Conservation (phyloP, 2,797 vertebrate species). For the Chlorospingus semifuscus region DNA sequence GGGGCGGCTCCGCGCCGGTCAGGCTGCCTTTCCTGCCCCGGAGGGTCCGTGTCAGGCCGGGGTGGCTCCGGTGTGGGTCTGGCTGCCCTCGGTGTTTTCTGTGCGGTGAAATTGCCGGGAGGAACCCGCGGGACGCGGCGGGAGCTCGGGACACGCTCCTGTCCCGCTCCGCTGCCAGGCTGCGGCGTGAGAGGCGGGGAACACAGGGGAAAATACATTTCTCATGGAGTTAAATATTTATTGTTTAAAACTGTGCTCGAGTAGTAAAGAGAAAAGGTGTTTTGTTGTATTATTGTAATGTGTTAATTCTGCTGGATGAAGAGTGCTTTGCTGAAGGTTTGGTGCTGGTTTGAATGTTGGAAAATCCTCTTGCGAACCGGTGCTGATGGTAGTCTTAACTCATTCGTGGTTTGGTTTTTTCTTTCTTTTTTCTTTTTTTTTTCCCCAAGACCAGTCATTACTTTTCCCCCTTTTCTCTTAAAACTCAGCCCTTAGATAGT, state of each 20-base stretch:
- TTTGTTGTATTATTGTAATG: background rate
- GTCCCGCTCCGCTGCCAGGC: accelerated
- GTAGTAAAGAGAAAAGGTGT: background rate
- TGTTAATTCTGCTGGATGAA: background rate
- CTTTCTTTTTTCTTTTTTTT: no score
- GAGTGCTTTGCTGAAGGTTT: background rate
- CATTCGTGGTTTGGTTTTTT: accelerated
- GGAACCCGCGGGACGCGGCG: accelerated
- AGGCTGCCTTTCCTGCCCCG: no score
- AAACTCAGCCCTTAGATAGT: background rate
- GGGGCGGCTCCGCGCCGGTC: background rate
- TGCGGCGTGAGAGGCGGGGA: no score
- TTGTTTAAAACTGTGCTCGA: accelerated
- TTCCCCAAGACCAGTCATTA: accelerated
- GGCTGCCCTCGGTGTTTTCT: background rate
- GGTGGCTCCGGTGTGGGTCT: background rate
- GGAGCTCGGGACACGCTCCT: background rate
- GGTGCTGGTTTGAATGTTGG: background rate
- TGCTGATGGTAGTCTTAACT: background rate
- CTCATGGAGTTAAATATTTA: accelerated
- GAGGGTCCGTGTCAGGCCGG: background rate
- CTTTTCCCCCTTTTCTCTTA: accelerated
- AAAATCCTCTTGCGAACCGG: background rate
- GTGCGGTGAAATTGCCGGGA: accelerated
- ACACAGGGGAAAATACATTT: accelerated